These are phyloP conservation scores for Euwallacea similis DNA, from an alignment of 1,140 invertebrate genomes.

Conservation along the genomic window DNA sequence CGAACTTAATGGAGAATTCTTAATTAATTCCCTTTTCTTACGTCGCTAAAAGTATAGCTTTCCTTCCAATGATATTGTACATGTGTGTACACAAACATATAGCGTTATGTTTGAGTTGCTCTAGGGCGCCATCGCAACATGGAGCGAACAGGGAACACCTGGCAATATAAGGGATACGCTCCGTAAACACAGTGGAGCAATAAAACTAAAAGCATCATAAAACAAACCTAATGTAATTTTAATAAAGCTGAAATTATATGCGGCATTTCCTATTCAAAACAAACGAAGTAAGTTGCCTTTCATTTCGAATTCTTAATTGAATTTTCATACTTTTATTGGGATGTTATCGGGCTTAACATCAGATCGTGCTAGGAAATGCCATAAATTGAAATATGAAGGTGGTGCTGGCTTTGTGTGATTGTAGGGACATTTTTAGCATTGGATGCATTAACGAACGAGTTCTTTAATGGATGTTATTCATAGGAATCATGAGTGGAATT, in stretches of 20 bases:
- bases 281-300: background rate
- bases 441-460: too few species aligned
- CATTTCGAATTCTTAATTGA: background rate
- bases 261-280: conserved; percentile 17
- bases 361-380: background rate
- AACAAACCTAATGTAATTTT: conserved; percentile 24
- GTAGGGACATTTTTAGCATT: too few species aligned
- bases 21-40: background rate
- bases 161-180: conserved; percentile 13
- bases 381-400: too few species aligned
- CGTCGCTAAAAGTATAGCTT: too few species aligned
- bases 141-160: conserved; percentile 7
- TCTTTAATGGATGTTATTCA: too few species aligned
- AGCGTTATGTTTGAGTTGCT: background rate
- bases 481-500: too few species aligned
- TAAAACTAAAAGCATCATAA: conserved; percentile 27
- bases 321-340: background rate
- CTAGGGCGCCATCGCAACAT: conserved; percentile 3
- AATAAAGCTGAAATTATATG: conserved; percentile 17
- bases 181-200: conserved; percentile 17
- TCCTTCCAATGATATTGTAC: too few species aligned
- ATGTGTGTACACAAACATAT: background rate
- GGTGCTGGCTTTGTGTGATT: too few species aligned
- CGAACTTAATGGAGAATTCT: background rate
- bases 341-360: background rate